Base-by-base conservation (phyloP, 2,888 invertebrate species). In the Drosophila sordidapex region DNA sequence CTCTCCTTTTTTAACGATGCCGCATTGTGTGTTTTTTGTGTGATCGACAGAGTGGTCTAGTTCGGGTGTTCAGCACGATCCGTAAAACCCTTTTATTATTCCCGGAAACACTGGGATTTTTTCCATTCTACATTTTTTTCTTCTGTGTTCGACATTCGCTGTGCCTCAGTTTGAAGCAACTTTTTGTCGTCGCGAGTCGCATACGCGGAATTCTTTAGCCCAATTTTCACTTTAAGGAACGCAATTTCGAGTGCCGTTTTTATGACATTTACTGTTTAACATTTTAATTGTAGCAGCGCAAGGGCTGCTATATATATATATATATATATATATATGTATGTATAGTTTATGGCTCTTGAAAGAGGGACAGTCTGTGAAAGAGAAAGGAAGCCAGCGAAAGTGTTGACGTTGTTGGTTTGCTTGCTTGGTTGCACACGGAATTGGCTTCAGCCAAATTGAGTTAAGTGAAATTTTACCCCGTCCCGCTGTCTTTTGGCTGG, bases 201-300 rank as follows among this genome's bases (percentile, higher is more conserved):
- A 15, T 64, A 62, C 74, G 62, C 62, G 54, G 81, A 74, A 81
- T 70, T 70, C 60, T 48, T 64, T 57, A 48, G 51, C 48, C 46
- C 71, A 64, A 49, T 86, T 85, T 86, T 71, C 69, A 40, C 36
- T 35, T 68, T 53, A 84, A 77, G 58, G 59, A 67, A 57, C 65
- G 63, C 54, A 61, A 64, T 72, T 76, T 70, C 53, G 36, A 31
- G 64, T 79, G 63, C 38, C n/a, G 57, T 58, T 61, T 79, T 79
- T 69, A 70, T 62, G 76, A 43, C 40, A 31, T 71, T 90, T 89
- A 89, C 87, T 89, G 89, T 90, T 90, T 87, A 87, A 89, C 88
- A 89, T 87, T 87, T 87, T 87, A 87, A 90, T 87, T 87, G 87
- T 90, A 78, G 66, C 90, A 87, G 49, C 59, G 29, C 56, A 48